These are phyloP conservation scores for Numenius arquata DNA, from an alignment of 2,113 vertebrate species.

Conservation along the genomic window DNA sequence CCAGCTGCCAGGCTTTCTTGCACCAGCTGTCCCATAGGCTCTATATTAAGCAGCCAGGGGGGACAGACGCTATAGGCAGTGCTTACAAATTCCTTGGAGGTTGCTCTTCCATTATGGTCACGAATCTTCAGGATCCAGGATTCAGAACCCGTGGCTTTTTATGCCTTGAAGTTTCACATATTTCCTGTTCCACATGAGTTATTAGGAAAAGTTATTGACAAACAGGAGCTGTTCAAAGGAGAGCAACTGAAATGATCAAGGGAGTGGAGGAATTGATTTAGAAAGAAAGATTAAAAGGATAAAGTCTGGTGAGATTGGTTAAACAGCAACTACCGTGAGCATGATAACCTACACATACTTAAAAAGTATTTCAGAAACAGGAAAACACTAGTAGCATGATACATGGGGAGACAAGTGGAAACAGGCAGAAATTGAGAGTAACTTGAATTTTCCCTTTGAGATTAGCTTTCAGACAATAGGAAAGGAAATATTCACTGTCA, in stretches of 20 bases:
- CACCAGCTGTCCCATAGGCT: not conserved
- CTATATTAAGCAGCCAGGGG: not conserved
- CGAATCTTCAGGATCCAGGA: not conserved
- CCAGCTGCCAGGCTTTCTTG: not conserved
- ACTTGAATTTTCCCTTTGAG: constrained; percentile 46
- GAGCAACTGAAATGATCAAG: constrained; percentile 65
- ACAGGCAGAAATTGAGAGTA: constrained; percentile 54
- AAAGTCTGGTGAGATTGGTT: constrained; percentile 65
- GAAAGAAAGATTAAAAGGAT: constrained; percentile 70
- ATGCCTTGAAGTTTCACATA: constrained; percentile 25
- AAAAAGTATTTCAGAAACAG: constrained; percentile 49
- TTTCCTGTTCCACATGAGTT: constrained; percentile 25
- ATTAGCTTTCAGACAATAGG: constrained; percentile 44
- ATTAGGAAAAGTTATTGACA: constrained; percentile 66
- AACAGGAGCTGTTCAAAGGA: constrained; percentile 62
- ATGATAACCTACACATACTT: constrained; percentile 47
- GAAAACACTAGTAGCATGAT: constrained; percentile 44
- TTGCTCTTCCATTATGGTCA: not conserved
- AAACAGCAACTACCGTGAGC: constrained; percentile 56
- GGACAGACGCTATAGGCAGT: not conserved
- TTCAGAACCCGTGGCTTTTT: not conserved
- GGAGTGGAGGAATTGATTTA: constrained; percentile 60
- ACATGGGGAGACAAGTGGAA: constrained; percentile 47
- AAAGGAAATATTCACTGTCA: constrained; percentile 42
- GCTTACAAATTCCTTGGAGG: not conserved